Percentiles rank a stretch among this genome's conserved stretches.
Conservation (phyloP, 2,888 invertebrate genomes). For the Gnatocerus cornutus region DNA sequence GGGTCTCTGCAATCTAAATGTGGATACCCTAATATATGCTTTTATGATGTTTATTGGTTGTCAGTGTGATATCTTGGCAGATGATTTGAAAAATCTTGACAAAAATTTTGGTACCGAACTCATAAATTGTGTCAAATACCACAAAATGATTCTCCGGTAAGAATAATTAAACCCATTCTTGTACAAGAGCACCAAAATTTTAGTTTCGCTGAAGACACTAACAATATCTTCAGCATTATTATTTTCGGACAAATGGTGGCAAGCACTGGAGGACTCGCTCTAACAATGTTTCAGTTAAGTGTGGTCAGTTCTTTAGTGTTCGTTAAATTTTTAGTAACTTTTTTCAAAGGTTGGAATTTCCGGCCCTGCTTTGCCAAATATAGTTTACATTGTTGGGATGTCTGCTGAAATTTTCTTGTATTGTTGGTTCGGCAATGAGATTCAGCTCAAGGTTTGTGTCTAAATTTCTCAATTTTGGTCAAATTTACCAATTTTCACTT, state of each 20-base stretch:
- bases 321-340: too few species aligned
- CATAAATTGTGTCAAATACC: not conserved
- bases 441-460: slow-evolving; percentile 32
- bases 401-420: slow-evolving; percentile 42
- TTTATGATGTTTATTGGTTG: slow-evolving; percentile 18
- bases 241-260: not conserved
- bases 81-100: slow-evolving; percentile 10
- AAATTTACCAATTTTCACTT: not conserved
- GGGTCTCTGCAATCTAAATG: slow-evolving; percentile 36
- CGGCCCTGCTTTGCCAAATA: slow-evolving; percentile 24
- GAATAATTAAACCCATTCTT: not conserved
- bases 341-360: slow-evolving; percentile 25
- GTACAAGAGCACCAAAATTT: not conserved
- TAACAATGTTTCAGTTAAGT: slow-evolving; percentile 4
- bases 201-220: not conserved
- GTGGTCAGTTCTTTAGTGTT: not conserved
- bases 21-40: slow-evolving; percentile 41
- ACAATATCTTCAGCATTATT: not conserved
- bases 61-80: slow-evolving; percentile 18
- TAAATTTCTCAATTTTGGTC: not conserved
- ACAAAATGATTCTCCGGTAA: not conserved
- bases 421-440: slow-evolving; percentile 48
- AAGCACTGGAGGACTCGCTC: not conserved
- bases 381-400: slow-evolving; percentile 23
- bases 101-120: not conserved